Evolutionary conservation across 2,797 vertebrate genomes (phyloP).

Genomic region (Microctenopoma stevenorrisi): DNA sequence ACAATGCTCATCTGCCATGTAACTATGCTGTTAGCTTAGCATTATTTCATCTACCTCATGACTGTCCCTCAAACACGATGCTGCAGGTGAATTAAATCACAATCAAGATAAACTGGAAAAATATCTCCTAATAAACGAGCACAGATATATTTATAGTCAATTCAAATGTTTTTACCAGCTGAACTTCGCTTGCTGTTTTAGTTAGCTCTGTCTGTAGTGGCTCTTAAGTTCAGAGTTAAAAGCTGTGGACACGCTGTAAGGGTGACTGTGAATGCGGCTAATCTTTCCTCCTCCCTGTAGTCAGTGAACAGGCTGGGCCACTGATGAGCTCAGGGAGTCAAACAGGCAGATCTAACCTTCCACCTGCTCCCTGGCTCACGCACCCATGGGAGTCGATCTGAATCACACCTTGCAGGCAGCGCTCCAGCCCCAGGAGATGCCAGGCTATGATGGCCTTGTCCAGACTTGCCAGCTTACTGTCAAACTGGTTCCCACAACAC

Average conservation of each 20-base stretch:
- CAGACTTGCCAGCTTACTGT: slow-evolving; percentile 78
- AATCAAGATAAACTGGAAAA: neutral
- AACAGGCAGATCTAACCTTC: slow-evolving; percentile 47
- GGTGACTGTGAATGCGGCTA: neutral
- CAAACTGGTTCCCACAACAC: slow-evolving; percentile 72
- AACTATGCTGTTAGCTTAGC: too few species aligned
- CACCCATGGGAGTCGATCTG: slow-evolving; percentile 56
- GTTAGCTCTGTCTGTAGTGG: too few species aligned
- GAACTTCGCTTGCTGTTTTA: neutral
- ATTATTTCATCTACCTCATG: too few species aligned
- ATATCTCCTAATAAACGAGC: neutral
- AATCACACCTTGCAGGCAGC: slow-evolving; percentile 56
- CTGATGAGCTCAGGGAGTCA: slow-evolving; percentile 62
- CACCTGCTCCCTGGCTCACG: slow-evolving; percentile 65
- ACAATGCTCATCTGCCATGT: too few species aligned
- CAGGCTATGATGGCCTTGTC: slow-evolving; percentile 70
- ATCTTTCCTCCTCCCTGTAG: slow-evolving; percentile 10
- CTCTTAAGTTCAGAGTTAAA: neutral
- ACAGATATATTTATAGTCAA: too few species aligned
- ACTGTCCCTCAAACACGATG: too few species aligned
- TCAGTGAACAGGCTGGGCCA: slow-evolving; percentile 22
- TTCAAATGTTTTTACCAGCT: neutral
- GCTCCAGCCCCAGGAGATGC: slow-evolving; percentile 52
- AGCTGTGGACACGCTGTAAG: neutral
- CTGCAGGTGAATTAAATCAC: neutral